Base-by-base conservation (phyloP, 2,113 vertebrate genomes). In the Steatornis caripensis region DNA sequence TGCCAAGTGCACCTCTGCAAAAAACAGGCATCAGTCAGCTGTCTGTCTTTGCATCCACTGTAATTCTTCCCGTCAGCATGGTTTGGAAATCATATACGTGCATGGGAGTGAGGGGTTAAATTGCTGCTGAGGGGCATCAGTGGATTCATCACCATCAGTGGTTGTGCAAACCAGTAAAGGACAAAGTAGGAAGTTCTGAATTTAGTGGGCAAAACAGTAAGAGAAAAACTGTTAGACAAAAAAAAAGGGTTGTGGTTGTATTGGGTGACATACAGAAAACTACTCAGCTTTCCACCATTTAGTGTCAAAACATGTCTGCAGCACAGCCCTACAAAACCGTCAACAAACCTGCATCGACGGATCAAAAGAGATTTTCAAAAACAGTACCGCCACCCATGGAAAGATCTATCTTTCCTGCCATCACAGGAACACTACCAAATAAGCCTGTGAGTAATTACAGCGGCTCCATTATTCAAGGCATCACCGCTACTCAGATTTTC, bases 401-500 rank as follows among this genome's bases (percentile, higher is more conserved):
- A n/a, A n/a, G n/a, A n/a, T n/a, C n/a, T n/a, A n/a, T n/a, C n/a
- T n/a, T n/a, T n/a, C n/a, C n/a, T n/a, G n/a, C n/a, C n/a, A n/a
- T n/a, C n/a, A n/a, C n/a, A n/a, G n/a, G n/a, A n/a, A n/a, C n/a
- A n/a, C 41, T 39, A 1, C 14, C 60, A 45, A 65, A 81, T 23
- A 70, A 75, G 11, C 36, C 39, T 2, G 5, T 46, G 75, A 85
- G 71, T 61, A 75, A 71, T 27, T 34, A 41, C 65, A 65, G 88
- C 13, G 83, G 41, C 53, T 12, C 11, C 1, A 17, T 84, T 74
- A 74, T 74, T 92, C 34, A 3, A 85, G 86, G 88, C 77, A 84
- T 68, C 46, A 11, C 41, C 6, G 6, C 70, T n/a, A 30, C 82
- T 93, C 89, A 82, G 55, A 48, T 75, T 89, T 92, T 93, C 95